These are phyloP conservation scores for Mastomys natalensis DNA, from an alignment of 2,113 vertebrate species.

Conservation along the genomic window DNA sequence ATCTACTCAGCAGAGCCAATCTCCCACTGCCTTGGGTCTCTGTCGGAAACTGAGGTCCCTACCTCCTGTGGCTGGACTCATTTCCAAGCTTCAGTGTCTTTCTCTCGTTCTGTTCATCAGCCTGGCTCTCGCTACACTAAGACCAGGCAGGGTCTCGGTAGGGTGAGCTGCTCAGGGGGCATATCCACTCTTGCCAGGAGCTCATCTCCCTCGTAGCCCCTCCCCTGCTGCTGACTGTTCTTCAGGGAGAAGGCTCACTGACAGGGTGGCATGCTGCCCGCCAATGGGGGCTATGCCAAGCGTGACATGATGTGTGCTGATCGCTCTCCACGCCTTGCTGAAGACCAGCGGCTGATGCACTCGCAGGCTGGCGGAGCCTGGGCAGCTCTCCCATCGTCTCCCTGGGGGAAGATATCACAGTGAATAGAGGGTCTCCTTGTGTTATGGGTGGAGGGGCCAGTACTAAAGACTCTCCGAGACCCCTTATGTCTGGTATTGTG, in stretches of 20 bases:
- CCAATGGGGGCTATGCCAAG: constrained; percentile 66
- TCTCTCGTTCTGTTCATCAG: neutral
- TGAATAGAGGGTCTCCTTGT: neutral
- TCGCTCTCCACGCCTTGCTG: constrained; percentile 11
- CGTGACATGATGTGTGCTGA: constrained; percentile 67
- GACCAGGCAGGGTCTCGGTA: neutral
- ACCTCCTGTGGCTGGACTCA: neutral
- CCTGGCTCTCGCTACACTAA: neutral
- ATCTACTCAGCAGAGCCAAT: neutral
- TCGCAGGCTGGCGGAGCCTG: neutral
- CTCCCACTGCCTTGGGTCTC: neutral
- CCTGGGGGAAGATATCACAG: neutral
- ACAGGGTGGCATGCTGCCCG: constrained; percentile 19
- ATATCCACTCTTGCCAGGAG: neutral
- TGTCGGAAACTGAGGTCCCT: neutral
- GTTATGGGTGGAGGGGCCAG: neutral
- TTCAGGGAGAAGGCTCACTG: constrained; percentile 29
- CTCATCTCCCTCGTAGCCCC: neutral
- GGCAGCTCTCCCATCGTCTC: neutral
- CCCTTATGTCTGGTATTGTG: neutral
- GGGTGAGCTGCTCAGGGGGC: neutral
- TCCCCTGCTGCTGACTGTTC: neutral
- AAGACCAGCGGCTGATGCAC: constrained; percentile 31
- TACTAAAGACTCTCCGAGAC: neutral
- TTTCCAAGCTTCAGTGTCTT: neutral